Evolutionary conservation across 2,113 vertebrate genomes (phyloP).

Genomic region (Amia ocellicauda): DNA sequence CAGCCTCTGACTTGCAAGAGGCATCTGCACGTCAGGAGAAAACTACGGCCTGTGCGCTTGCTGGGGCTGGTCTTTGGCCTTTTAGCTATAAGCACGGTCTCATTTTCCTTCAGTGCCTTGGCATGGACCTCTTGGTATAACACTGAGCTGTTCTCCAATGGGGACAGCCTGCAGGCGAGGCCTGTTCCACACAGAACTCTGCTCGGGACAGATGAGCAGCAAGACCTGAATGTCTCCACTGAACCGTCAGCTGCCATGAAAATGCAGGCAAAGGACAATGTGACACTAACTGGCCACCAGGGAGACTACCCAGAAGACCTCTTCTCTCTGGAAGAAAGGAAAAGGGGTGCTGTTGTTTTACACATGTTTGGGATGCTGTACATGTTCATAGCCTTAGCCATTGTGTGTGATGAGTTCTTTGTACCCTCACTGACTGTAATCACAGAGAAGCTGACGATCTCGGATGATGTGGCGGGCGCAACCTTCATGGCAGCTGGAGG

Average conservation of each 20-base stretch:
- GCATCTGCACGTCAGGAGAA: conserved; percentile 71
- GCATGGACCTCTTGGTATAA: conserved; percentile 65
- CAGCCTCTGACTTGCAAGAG: conserved; percentile 29
- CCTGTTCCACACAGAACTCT: conserved; percentile 79
- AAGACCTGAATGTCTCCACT: conserved; percentile 59
- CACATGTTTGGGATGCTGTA: conserved; percentile 97
- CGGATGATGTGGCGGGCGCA: conserved; percentile 95
- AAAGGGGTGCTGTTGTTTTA: conserved; percentile 82
- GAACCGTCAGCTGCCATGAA: conserved; percentile 60
- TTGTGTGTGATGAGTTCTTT: conserved; percentile 97
- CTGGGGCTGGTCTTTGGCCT: conserved; percentile 79
- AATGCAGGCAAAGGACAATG: conserved; percentile 51
- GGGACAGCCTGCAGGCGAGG: conserved; percentile 48
- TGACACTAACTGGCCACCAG: conserved; percentile 58
- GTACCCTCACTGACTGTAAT: conserved; percentile 96
- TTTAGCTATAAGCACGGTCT: conserved; percentile 79
- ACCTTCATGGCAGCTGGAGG: conserved; percentile 98
- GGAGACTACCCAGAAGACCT: conserved; percentile 87
- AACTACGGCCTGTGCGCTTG: conserved; percentile 79
- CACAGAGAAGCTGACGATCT: conserved; percentile 89
- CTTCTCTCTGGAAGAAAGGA: conserved; percentile 78
- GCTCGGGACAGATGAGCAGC: conserved; percentile 70
- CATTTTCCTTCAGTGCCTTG: conserved; percentile 85
- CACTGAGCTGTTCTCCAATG: conserved; percentile 42
- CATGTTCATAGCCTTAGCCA: conserved; percentile 97